A percentile compares a stretch with the other conserved stretches of the same genome.
Conservation (phyloP, 2,113 vertebrate species). For the Raphicerus campestris region DNA sequence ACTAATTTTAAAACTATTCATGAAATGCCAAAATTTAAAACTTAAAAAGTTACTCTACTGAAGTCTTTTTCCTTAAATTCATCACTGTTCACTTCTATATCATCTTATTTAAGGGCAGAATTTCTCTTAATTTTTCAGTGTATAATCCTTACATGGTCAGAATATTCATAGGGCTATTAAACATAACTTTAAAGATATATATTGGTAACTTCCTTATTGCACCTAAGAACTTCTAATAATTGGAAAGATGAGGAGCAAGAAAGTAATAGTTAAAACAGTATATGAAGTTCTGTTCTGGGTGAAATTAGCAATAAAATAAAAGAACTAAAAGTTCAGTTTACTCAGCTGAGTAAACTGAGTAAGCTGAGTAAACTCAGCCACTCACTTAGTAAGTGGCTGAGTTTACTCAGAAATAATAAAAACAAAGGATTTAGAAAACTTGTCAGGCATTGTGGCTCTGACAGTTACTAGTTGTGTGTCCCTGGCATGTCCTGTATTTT, state of each 20-base stretch:
- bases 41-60: not conserved
- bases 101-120: not conserved
- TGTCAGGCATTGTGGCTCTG: not conserved
- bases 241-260: not conserved
- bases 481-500: not conserved
- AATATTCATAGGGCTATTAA: not conserved
- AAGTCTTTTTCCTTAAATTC: not conserved
- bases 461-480: not conserved
- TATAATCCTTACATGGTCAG: not conserved
- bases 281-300: not conserved
- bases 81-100: not conserved
- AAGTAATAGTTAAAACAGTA: not conserved
- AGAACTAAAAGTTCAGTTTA: too few relatives aligned
- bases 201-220: not conserved
- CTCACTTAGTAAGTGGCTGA: not conserved
- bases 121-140: not conserved
- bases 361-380: too few relatives aligned
- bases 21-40: not conserved
- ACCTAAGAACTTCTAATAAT: not conserved
- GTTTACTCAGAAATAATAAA: not conserved
- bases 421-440: not conserved
- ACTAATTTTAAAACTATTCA: slow-evolving; percentile 9
- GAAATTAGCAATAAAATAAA: not conserved
- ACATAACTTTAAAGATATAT: not conserved
- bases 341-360: too few relatives aligned